Base-by-base conservation (phyloP, 2,888 invertebrate species). In the Chorisops tibialis region DNA sequence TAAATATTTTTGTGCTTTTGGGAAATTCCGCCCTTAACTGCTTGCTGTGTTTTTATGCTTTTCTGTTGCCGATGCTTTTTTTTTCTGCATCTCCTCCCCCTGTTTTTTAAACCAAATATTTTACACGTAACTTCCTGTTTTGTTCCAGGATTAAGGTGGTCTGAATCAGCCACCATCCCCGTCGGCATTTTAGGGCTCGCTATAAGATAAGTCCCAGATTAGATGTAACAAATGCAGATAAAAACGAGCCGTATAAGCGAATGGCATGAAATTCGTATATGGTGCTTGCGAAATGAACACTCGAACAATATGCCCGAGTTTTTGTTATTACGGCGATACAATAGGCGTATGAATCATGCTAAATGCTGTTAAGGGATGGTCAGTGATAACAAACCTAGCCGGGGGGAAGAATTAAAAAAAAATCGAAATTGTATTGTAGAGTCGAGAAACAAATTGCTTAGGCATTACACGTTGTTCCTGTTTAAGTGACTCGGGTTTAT, bases 181-280 rank as follows among this genome's bases (percentile, higher is more conserved):
- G 30, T 1, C 7, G 30, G 30, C 9, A 9, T 30, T 30, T 30
- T 30, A 30, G 30, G 30, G 35, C 35, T 30, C 50, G 50, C 6
- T 18, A 2, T 11, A 21, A 21, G 39, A 52, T 38, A 52, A 52
- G 51, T 18, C 51, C 19, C 38, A 52, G 51, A 52, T 52, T 52
- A 52, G 51, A 52, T 52, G 51, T 3, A 52, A 38, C 51, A 52
- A 52, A 52, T 52, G 51, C 37, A 38, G 51, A 52, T 52, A 52
- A 52, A 52, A 37, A 52, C 51, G 51, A 52, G 19, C 38, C 12
- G 37, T 38, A 21, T 39, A 52, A 52, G 38, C 38, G 38, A 52
- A 52, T 52, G 51, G 51, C 21, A 7, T 21, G 38, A 52, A 52
- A 52, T 52, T 37, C 22, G 39, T 52, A 39, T 19, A n/a, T n/a